Percentiles rank a stretch among this genome's conserved stretches.
These are phyloP conservation scores for Synergus laeviventris DNA, from an alignment of 2,888 invertebrate genomes.

Conservation along the genomic window DNA sequence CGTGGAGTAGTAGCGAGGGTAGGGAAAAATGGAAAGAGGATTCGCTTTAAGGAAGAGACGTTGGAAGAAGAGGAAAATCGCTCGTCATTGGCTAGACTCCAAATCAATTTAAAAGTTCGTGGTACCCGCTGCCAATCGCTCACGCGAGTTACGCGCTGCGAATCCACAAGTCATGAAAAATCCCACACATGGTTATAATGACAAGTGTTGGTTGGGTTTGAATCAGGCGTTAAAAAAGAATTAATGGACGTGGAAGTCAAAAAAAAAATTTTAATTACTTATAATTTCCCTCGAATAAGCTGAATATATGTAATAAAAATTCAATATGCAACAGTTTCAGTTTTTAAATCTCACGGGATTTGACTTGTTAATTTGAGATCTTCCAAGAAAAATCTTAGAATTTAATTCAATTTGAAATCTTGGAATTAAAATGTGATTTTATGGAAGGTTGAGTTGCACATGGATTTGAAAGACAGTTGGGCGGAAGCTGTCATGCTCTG, in stretches of 20 bases:
- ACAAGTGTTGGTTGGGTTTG: conserved; percentile 52
- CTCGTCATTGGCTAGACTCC: conserved; percentile 71
- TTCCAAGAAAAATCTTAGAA: not conserved
- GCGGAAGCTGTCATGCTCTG: conserved; percentile 62
- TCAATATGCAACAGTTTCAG: no score
- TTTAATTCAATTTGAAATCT: not conserved
- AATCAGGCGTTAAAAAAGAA: conserved; percentile 40
- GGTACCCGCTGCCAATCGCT: conserved; percentile 62
- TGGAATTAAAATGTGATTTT: not conserved
- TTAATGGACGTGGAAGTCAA: conserved; percentile 14
- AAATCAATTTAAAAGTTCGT: conserved; percentile 75
- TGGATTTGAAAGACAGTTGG: conserved; percentile 52
- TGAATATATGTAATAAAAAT: no score
- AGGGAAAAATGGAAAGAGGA: conserved; percentile 51
- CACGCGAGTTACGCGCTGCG: conserved; percentile 59
- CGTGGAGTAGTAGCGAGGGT: conserved; percentile 54
- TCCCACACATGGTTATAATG: conserved; percentile 46
- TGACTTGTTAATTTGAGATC: not conserved
- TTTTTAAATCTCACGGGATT: not conserved
- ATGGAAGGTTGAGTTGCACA: not conserved
- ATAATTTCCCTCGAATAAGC: conserved; percentile 60
- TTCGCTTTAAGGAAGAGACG: conserved; percentile 46
- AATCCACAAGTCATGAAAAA: conserved; percentile 63
- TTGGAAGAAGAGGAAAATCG: conserved; percentile 64
- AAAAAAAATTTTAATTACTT: conserved; percentile 67